Percentiles rank a stretch among this genome's conserved stretches.
Evolutionary conservation across 2,888 invertebrate species (phyloP).

Genomic region (Folsomia candida): DNA sequence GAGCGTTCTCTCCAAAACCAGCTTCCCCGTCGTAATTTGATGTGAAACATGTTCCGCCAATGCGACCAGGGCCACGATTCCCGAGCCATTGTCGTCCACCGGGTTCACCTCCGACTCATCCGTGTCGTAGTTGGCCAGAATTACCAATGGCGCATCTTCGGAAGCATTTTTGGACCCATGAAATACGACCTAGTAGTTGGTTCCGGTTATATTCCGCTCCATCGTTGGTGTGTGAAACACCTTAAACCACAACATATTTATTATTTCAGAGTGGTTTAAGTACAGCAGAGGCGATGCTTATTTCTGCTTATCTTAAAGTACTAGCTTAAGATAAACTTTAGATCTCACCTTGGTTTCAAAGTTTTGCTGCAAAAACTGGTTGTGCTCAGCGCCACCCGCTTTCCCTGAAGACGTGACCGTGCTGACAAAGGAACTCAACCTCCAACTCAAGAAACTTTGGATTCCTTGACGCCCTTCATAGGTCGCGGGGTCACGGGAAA

Average conservation of each 20-base stretch:
- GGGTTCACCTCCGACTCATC: slow-evolving; percentile 30
- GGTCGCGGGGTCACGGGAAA: not conserved
- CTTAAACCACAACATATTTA: not conserved
- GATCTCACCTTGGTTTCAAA: not conserved
- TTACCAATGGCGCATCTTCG: slow-evolving; percentile 51
- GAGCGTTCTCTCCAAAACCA: slow-evolving; percentile 47
- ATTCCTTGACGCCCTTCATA: not conserved
- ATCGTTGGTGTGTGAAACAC: no score
- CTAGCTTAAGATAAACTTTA: no score
- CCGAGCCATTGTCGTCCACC: slow-evolving; percentile 52
- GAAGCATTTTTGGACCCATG: slow-evolving; percentile 9
- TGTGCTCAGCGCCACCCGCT: not conserved
- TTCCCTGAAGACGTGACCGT: not conserved
- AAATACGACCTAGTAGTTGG: slow-evolving; percentile 5
- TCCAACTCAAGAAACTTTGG: not conserved
- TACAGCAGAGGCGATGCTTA: no score
- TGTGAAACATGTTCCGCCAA: slow-evolving; percentile 45
- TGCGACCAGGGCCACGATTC: slow-evolving; percentile 51
- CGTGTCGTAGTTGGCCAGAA: slow-evolving; percentile 52
- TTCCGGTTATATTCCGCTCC: not conserved
- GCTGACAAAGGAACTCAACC: not conserved
- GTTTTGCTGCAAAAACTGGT: not conserved
- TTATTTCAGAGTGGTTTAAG: not conserved
- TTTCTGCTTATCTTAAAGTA: no score
- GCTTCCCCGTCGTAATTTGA: slow-evolving; percentile 27